Evolutionary conservation across 2,888 invertebrate species (phyloP).

Genomic region (Drosophila barbarae): DNA sequence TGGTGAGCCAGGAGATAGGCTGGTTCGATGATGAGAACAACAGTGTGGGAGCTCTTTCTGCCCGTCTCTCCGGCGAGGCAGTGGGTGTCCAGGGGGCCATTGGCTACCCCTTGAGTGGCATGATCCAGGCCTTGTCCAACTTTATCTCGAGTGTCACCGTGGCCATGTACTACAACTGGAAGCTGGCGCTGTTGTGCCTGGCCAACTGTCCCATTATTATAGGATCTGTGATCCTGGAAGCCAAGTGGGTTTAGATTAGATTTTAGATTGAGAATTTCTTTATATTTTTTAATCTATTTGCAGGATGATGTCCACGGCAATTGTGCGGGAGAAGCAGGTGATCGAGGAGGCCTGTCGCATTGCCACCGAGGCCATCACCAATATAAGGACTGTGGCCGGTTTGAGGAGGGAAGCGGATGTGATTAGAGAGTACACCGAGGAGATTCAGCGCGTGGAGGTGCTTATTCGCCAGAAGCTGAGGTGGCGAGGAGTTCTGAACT

Average conservation of each 20-base stretch:
- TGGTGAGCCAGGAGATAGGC: slow-evolving; percentile 87
- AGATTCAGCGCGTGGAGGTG: slow-evolving; percentile 81
- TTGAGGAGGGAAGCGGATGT: slow-evolving; percentile 84
- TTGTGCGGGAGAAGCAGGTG: slow-evolving; percentile 83
- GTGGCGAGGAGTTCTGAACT: slow-evolving; percentile 85
- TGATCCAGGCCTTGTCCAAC: slow-evolving; percentile 85
- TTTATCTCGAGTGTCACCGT: slow-evolving; percentile 83
- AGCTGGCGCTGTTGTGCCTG: slow-evolving; percentile 85
- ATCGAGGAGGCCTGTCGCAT: slow-evolving; percentile 85
- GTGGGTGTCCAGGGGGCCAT: slow-evolving; percentile 88
- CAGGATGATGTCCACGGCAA: slow-evolving; percentile 83
- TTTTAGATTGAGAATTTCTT: not conserved
- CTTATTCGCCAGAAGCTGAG: slow-evolving; percentile 82
- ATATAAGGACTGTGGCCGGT: slow-evolving; percentile 86
- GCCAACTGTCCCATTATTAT: slow-evolving; percentile 86
- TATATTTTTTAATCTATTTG: not conserved
- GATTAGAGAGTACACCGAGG: slow-evolving; percentile 82
- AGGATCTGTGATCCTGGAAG: slow-evolving; percentile 85
- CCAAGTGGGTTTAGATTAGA: slow-evolving; percentile 75
- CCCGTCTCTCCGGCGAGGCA: slow-evolving; percentile 86
- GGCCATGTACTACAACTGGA: slow-evolving; percentile 85
- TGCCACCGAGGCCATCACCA: slow-evolving; percentile 87
- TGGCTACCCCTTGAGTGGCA: slow-evolving; percentile 85
- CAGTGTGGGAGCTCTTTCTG: slow-evolving; percentile 86
- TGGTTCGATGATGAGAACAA: slow-evolving; percentile 87